Percentiles rank a stretch among this genome's conserved stretches.
Evolutionary conservation across 64 coral and sea anemone species (phyloP).

Genomic region (Stichodactyla mertensii): DNA sequence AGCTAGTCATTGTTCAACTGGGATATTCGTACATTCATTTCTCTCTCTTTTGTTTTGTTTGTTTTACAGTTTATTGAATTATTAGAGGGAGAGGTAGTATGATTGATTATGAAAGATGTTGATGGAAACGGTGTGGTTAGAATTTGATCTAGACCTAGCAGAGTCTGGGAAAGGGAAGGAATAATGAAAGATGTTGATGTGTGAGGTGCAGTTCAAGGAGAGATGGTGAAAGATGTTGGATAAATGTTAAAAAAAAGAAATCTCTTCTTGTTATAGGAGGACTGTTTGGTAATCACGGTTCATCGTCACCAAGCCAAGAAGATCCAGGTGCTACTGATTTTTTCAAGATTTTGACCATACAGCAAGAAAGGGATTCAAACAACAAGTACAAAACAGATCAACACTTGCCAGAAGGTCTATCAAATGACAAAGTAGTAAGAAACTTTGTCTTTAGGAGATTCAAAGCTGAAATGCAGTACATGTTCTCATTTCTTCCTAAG

Average conservation of each 20-base stretch:
- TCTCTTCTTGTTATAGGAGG: neutral
- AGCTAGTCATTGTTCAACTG: too few species aligned
- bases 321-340: constrained; percentile 1
- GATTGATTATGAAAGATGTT: too few species aligned
- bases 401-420: neutral
- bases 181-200: too few species aligned
- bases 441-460: constrained; percentile 33
- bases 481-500: constrained; percentile 53
- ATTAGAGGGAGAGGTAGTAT: too few species aligned
- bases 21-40: too few species aligned
- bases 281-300: neutral
- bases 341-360: neutral
- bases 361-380: neutral
- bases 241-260: neutral
- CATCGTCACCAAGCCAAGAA: neutral
- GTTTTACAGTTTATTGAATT: too few species aligned
- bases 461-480: constrained; percentile 57
- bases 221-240: too few species aligned
- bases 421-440: neutral
- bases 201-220: too few species aligned
- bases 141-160: too few species aligned
- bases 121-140: too few species aligned
- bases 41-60: too few species aligned
- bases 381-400: neutral
- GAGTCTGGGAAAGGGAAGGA: too few species aligned